These are phyloP conservation scores for Brenthis daphne DNA, from an alignment of 2,888 invertebrate species.

Conservation along the genomic window DNA sequence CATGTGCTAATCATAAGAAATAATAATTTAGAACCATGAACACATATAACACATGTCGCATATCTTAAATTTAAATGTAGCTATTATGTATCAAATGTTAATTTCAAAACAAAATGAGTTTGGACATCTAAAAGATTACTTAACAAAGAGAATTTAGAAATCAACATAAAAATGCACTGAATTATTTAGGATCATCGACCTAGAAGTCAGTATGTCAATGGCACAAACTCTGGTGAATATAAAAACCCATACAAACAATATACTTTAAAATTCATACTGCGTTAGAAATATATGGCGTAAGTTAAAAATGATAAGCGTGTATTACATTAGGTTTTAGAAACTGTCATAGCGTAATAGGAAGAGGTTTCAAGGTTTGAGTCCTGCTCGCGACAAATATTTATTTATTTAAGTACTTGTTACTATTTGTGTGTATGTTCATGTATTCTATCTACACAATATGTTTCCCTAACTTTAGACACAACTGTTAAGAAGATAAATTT, in stretches of 20 bases:
- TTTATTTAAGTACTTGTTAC: no score
- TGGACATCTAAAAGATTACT: slow-evolving; percentile 1
- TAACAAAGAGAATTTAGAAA: slow-evolving; percentile 21
- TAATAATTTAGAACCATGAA: no score
- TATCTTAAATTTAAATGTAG: no score
- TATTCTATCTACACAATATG: no score
- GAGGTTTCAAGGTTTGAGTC: not conserved
- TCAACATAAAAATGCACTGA: slow-evolving; percentile 52
- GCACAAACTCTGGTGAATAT: slow-evolving; percentile 41
- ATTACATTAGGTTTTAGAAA: not conserved
- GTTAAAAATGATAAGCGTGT: not conserved
- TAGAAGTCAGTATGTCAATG: slow-evolving; percentile 50
- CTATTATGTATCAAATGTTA: not conserved
- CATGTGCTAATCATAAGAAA: no score
- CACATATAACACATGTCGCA: no score
- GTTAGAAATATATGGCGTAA: slow-evolving; percentile 25
- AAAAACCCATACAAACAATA: slow-evolving; percentile 20
- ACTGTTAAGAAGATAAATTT: no score
- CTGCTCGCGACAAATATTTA: not conserved
- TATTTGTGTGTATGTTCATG: no score
- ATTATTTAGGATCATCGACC: slow-evolving; percentile 41
- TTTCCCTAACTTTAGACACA: no score
- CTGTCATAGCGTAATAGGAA: not conserved
- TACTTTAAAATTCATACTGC: slow-evolving; percentile 22
- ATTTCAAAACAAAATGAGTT: slow-evolving; percentile 6